These are phyloP conservation scores for Pardosa pseudoannulata DNA, from an alignment of 2,888 invertebrate species.

Conservation along the genomic window DNA sequence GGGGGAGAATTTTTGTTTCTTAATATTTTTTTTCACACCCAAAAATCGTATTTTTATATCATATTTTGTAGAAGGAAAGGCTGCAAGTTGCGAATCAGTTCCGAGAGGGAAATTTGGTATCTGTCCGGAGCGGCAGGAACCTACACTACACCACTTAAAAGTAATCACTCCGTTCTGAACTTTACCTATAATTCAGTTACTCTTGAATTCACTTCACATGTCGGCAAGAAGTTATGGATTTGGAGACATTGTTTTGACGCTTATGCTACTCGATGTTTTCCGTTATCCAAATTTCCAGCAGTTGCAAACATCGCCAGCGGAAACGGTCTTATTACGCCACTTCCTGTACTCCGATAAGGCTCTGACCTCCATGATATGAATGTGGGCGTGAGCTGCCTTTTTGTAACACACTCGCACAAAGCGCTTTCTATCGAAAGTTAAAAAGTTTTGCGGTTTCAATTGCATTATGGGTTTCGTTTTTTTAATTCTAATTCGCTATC, in stretches of 20 bases:
- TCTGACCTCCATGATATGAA: constrained; percentile 6
- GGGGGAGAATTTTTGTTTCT: too few relatives aligned
- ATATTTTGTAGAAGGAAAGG: too few relatives aligned
- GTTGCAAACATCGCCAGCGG: not conserved
- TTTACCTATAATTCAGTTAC: too few relatives aligned
- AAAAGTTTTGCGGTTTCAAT: constrained; percentile 10
- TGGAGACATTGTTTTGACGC: not conserved
- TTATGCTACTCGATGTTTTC: not conserved
- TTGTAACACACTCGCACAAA: constrained; percentile 10
- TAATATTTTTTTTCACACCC: too few relatives aligned
- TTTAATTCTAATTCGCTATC: not conserved
- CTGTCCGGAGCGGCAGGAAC: too few relatives aligned
- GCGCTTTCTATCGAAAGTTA: constrained; percentile 10
- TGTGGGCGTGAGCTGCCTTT: not conserved
- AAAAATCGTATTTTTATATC: too few relatives aligned
- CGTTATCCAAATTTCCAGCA: not conserved
- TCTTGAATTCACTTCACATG: too few relatives aligned
- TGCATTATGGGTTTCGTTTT: not conserved
- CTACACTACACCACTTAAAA: too few relatives aligned
- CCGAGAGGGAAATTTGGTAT: too few relatives aligned
- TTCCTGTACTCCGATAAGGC: not conserved
- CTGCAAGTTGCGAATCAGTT: too few relatives aligned
- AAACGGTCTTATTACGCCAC: constrained; percentile 7
- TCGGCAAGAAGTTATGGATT: too few relatives aligned
- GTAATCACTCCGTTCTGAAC: too few relatives aligned